These are phyloP conservation scores for Oscarella lobularis DNA, from an alignment of 37 sponge, comb jelly and placozoan genomes.

Conservation along the genomic window DNA sequence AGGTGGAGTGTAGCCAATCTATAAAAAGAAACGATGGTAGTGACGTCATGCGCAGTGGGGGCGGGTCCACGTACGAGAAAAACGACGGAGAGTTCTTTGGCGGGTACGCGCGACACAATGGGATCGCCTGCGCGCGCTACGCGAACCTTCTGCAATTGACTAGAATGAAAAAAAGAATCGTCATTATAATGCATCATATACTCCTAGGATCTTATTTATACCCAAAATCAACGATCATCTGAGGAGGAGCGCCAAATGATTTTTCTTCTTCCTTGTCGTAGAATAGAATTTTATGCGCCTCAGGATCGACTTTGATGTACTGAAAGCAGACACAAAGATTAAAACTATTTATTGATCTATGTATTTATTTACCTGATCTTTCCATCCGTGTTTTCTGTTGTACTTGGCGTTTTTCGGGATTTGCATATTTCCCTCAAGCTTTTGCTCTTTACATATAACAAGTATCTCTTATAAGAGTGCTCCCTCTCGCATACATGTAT, in stretches of 20 bases:
- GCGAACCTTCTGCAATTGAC: not conserved
- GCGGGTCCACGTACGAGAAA: not conserved
- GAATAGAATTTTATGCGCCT: not conserved
- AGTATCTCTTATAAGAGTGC: too few species aligned
- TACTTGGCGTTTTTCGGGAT: slow-evolving; percentile 21
- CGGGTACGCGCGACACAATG: not conserved
- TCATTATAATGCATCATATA: too few species aligned
- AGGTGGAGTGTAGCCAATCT: too few species aligned
- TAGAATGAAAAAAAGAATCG: too few species aligned
- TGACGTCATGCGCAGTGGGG: too few species aligned
- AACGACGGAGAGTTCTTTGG: slow-evolving; percentile 2
- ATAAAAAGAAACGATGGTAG: too few species aligned
- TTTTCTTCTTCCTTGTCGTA: slow-evolving; percentile 42
- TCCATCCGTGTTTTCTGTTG: slow-evolving; percentile 63
- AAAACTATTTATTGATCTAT: not conserved
- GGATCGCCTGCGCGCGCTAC: slow-evolving; percentile 10
- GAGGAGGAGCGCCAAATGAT: too few species aligned
- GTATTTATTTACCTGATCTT: slow-evolving; percentile 46
- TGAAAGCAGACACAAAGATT: not conserved
- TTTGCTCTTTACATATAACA: too few species aligned
- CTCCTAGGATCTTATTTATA: too few species aligned
- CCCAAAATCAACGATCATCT: not conserved
- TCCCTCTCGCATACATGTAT: too few species aligned
- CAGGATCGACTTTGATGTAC: not conserved
- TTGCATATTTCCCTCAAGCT: not conserved